Conservation (phyloP, 2,888 invertebrate species). For the Epirrhoe tristata region DNA sequence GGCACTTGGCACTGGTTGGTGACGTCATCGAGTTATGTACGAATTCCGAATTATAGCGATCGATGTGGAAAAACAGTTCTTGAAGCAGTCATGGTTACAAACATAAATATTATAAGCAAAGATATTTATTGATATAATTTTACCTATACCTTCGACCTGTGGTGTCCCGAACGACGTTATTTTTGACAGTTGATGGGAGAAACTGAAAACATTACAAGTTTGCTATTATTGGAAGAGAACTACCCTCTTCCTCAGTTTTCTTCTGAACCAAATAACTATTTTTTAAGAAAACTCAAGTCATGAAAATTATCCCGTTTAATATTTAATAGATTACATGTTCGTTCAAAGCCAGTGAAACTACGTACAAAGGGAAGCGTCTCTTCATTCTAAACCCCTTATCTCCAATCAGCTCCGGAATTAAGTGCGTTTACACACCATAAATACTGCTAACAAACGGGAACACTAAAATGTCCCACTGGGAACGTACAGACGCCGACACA, state of each 20-base stretch:
- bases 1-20: constrained; percentile 2
- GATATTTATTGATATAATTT: no score
- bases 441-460: constrained; percentile 49
- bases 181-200: no score
- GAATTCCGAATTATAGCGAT: not conserved
- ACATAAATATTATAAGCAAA: no score
- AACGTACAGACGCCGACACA: constrained; percentile 36
- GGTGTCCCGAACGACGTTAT: no score
- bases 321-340: not conserved
- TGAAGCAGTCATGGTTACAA: no score
- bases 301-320: not conserved
- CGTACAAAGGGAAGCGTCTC: constrained; percentile 9
- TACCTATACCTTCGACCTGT: no score
- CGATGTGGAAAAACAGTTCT: no score
- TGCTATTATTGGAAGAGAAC: no score
- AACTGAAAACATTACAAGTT: no score
- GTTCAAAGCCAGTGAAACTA: not conserved
- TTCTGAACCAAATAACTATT: no score
- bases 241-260: no score
- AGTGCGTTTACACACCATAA: constrained; percentile 51
- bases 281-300: no score
- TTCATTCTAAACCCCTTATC: constrained; percentile 34
- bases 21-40: not conserved
- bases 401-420: constrained; percentile 43
- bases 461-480: constrained; percentile 51